Conservation (phyloP, 2,113 vertebrate genomes). For the Carollia perspicillata region DNA sequence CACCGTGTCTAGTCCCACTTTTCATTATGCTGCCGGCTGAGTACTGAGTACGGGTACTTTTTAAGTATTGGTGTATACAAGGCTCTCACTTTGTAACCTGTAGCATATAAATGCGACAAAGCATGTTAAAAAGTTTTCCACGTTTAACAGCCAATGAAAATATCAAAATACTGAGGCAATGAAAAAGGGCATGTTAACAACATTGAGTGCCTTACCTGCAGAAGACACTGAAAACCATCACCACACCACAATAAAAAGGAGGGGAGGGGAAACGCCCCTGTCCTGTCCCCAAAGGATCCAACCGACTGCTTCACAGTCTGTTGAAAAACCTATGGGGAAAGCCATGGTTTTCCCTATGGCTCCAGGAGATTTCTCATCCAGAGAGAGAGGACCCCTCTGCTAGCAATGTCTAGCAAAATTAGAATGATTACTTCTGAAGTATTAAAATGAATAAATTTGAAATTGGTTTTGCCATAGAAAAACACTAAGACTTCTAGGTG, state of each 20-base stretch:
- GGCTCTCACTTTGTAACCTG: conserved; percentile 99
- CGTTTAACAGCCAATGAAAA: conserved; percentile 88
- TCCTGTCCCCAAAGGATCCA: conserved; percentile 65
- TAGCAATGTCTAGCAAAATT: conserved; percentile 64
- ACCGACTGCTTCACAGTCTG: conserved; percentile 61
- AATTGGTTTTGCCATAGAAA: conserved; percentile 68
- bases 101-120: conserved; percentile 99
- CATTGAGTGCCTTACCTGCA: conserved; percentile 86
- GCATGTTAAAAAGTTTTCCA: conserved; percentile 99
- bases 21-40: conserved; percentile 98
- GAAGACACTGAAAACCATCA: conserved; percentile 87
- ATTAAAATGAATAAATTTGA: conserved; percentile 60
- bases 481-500: conserved; percentile 76
- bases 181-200: conserved; percentile 87
- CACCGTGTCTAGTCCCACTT: conserved; percentile 97
- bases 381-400: conserved; percentile 65
- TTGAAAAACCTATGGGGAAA: conserved; percentile 54
- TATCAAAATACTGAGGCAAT: conserved; percentile 86
- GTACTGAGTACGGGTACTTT: conserved; percentile 98
- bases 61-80: conserved; percentile 99
- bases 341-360: conserved; percentile 65
- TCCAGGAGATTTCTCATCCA: conserved; percentile 71
- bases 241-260: conserved; percentile 79
- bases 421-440: conserved; percentile 58
- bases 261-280: conserved; percentile 58